Conservation (phyloP, 2,113 vertebrate species). For the Phyllostomus discolor region DNA sequence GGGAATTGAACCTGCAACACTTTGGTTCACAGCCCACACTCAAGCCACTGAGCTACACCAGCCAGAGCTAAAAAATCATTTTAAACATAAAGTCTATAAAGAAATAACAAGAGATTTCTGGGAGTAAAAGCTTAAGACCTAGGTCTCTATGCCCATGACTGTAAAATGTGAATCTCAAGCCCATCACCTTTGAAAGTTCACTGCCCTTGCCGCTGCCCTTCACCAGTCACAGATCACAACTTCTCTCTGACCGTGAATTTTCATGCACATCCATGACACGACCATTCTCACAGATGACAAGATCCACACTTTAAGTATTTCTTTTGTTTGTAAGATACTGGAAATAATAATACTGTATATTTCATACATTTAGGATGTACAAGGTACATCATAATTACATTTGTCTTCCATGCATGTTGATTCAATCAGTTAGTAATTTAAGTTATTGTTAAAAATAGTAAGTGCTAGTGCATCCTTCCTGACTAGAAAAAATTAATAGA, state of each 20-base stretch:
- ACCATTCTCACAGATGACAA: background rate
- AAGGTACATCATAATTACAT: background rate
- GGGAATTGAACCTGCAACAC: too few relatives aligned
- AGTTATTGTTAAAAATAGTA: background rate
- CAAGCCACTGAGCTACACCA: too few relatives aligned
- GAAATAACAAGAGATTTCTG: background rate
- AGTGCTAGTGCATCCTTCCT: background rate
- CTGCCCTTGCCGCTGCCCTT: background rate
- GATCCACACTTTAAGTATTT: background rate
- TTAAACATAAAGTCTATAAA: conserved; percentile 19
- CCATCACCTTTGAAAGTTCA: background rate
- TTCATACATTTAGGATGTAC: background rate
- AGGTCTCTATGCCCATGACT: background rate
- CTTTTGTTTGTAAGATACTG: background rate
- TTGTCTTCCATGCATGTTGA: background rate
- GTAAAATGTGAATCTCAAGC: background rate
- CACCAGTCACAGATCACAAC: background rate
- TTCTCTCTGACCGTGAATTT: background rate
- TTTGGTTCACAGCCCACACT: too few relatives aligned
- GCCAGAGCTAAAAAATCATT: background rate
- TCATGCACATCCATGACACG: background rate
- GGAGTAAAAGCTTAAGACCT: background rate
- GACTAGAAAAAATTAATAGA: background rate
- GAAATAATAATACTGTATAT: background rate
- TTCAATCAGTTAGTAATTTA: background rate